Conservation (phyloP, 1,140 invertebrate species). For the Proales similis region DNA sequence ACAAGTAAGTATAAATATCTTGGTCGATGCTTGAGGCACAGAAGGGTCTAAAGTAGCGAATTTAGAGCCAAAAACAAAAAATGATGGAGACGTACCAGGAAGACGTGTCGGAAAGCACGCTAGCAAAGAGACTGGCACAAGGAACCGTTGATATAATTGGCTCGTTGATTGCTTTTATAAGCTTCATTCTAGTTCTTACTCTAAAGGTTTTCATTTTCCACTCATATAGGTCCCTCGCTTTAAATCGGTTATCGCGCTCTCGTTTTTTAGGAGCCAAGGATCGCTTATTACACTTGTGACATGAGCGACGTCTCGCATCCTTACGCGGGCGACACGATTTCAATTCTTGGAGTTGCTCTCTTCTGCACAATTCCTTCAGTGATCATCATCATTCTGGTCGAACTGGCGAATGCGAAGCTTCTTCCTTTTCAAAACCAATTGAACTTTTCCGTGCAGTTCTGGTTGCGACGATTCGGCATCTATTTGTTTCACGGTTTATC, state of each 20-base stretch:
- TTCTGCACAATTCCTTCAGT: constrained; percentile 8
- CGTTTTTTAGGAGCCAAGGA: constrained; percentile 22
- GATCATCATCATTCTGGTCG: constrained; percentile 13
- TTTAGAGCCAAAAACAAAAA: too few species aligned
- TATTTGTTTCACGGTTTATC: constrained; percentile 29
- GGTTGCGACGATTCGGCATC: constrained; percentile 16
- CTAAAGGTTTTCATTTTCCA: constrained; percentile 4
- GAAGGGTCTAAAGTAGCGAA: too few species aligned
- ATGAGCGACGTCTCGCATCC: constrained; percentile 22
- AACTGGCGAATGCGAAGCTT: constrained; percentile 22
- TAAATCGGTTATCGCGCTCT: neutral
- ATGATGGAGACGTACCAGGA: too few species aligned
- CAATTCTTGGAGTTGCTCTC: constrained; percentile 19
- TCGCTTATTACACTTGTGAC: constrained; percentile 34
- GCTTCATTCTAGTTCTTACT: constrained; percentile 8
- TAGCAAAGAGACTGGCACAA: constrained; percentile 8
- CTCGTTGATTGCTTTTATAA: constrained; percentile 16
- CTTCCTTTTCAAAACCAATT: constrained; percentile 23
- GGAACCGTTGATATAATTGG: constrained; percentile 7
- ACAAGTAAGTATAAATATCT: too few species aligned
- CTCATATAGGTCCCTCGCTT: neutral
- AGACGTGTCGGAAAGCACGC: too few species aligned
- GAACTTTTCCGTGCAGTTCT: neutral
- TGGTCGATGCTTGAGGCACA: too few species aligned
- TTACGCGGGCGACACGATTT: constrained; percentile 16